phyloP scores from a whole-genome alignment of 2,797 vertebrate species.

The Peromyscus melanophrys region DNA sequence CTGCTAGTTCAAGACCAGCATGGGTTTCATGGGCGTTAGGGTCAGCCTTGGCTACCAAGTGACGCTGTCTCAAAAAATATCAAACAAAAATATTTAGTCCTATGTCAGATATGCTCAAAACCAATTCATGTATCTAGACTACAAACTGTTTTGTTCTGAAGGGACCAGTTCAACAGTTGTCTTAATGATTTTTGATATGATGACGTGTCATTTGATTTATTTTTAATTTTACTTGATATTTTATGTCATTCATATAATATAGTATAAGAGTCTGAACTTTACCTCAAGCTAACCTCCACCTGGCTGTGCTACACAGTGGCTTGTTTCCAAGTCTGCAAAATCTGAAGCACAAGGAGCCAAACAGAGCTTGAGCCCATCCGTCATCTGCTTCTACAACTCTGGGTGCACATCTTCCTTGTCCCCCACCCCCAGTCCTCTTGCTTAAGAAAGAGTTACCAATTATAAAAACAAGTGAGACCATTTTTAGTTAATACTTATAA shows the following conservation, averaged over 20 bases:
- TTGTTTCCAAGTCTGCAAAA: not conserved
- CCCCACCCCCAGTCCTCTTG: not conserved
- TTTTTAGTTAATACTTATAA: not conserved
- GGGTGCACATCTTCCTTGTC: not conserved
- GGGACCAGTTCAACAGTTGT: not conserved
- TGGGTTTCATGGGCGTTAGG: not conserved
- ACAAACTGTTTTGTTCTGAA: not conserved
- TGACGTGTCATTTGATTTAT: conserved; percentile 5
- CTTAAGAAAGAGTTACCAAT: not conserved
- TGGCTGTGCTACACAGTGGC: not conserved
- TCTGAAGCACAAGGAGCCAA: not conserved
- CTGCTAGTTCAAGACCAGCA: not conserved
- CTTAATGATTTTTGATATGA: not conserved
- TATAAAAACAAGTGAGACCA: not conserved
- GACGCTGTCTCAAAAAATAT: not conserved
- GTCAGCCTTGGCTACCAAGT: not conserved
- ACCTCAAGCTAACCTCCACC: not conserved
- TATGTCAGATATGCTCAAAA: not conserved
- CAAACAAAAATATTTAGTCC: not conserved
- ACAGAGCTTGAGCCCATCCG: not conserved
- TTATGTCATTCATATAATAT: not conserved
- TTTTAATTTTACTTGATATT: conserved; percentile 46
- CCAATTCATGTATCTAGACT: conserved; percentile 11
- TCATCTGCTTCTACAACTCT: not conserved
- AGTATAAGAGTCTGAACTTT: not conserved